These are phyloP conservation scores for Charina bottae DNA, from an alignment of 2,113 vertebrate genomes.

Conservation along the genomic window DNA sequence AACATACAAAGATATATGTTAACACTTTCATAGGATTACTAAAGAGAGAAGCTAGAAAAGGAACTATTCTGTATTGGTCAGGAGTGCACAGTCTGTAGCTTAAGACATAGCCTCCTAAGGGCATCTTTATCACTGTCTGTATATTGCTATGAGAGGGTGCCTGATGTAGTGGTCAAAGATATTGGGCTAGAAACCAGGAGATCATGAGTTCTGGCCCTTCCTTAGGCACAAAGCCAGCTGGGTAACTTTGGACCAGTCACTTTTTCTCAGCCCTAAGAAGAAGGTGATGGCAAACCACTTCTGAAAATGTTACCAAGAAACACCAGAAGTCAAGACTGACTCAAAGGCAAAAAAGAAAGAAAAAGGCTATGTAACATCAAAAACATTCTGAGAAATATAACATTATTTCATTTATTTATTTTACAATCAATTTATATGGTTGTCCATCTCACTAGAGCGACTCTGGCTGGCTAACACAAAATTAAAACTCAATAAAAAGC, in stretches of 20 bases:
- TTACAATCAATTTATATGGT: background rate
- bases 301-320: background rate
- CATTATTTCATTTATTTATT: background rate
- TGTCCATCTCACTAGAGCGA: background rate
- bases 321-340: background rate
- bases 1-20: background rate
- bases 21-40: background rate
- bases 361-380: constrained; percentile 8
- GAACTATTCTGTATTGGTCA: background rate
- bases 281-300: background rate
- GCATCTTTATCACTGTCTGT: background rate
- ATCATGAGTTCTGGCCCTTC: background rate
- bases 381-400: constrained; percentile 4
- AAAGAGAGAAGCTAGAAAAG: background rate
- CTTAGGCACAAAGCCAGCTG: background rate
- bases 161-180: background rate
- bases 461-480: background rate
- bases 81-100: background rate
- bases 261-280: background rate
- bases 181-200: background rate
- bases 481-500: background rate
- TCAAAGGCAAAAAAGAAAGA: background rate
- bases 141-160: background rate
- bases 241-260: background rate
- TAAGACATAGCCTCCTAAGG: background rate